Conservation (phyloP, 2,888 invertebrate genomes). For the Pandemis cinnamomeana region DNA sequence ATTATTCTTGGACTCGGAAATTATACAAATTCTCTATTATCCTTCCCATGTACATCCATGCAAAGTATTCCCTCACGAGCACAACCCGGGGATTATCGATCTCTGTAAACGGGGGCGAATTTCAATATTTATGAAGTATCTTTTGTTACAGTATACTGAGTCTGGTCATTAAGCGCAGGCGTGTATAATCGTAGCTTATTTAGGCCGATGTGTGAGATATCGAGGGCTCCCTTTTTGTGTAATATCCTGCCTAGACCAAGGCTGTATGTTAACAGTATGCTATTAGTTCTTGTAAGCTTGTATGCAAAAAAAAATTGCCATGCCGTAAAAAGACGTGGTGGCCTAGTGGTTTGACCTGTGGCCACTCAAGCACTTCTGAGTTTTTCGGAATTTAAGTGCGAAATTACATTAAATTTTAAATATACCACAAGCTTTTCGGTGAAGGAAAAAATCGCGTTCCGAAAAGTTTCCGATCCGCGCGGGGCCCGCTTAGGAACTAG, state of each 20-base stretch:
- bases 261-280: not conserved
- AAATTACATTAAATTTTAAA: too few relatives aligned
- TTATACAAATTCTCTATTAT: slow-evolving; percentile 6
- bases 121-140: slow-evolving; percentile 43
- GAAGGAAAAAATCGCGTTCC: too few relatives aligned
- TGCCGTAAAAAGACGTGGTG: too few relatives aligned
- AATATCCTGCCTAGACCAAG: not conserved
- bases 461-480: too few relatives aligned
- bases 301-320: too few relatives aligned
- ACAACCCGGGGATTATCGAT: slow-evolving; percentile 38
- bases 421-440: too few relatives aligned
- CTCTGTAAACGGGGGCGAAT: slow-evolving; percentile 23
- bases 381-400: too few relatives aligned
- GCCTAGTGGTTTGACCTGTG: too few relatives aligned
- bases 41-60: slow-evolving; percentile 4
- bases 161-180: slow-evolving; percentile 37
- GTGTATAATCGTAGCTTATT: slow-evolving; percentile 37
- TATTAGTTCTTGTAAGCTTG: too few relatives aligned
- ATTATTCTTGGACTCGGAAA: not conserved
- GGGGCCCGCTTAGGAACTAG: too few relatives aligned
- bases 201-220: slow-evolving; percentile 23
- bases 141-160: slow-evolving; percentile 37
- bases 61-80: slow-evolving; percentile 17
- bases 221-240: not conserved
- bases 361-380: too few relatives aligned